phyloP scores from a whole-genome alignment of 2,888 invertebrate species.

The Hypsopygia costalis region DNA sequence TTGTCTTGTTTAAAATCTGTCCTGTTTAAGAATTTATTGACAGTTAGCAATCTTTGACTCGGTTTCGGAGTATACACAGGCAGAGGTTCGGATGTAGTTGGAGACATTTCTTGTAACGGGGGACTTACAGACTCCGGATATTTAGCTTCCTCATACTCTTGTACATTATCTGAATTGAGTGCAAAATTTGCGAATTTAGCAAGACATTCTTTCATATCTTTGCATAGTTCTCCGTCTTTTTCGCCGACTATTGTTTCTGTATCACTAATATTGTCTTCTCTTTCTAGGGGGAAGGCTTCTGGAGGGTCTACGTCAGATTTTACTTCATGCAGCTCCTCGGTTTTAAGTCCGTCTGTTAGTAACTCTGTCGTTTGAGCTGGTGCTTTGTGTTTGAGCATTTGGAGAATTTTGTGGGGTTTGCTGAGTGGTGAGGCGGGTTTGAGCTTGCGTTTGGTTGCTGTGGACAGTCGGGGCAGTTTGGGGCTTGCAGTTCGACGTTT shows the following conservation, averaged over 20 bases:
- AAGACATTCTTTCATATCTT: slow-evolving; percentile 66
- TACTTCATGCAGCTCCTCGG: slow-evolving; percentile 26
- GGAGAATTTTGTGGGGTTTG: slow-evolving; percentile 56
- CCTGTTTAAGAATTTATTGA: slow-evolving; percentile 49
- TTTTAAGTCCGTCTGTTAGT: slow-evolving; percentile 30
- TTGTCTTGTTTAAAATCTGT: slow-evolving; percentile 30
- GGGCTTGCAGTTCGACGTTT: slow-evolving; percentile 48
- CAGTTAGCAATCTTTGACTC: slow-evolving; percentile 46
- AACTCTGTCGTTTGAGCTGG: slow-evolving; percentile 32
- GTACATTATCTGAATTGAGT: slow-evolving; percentile 32
- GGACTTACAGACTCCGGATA: slow-evolving; percentile 67
- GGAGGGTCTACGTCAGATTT: slow-evolving; percentile 52
- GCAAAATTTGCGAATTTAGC: slow-evolving; percentile 65
- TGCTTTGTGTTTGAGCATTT: slow-evolving; percentile 56
- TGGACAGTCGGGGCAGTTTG: slow-evolving; percentile 39
- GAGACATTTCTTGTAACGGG: slow-evolving; percentile 68
- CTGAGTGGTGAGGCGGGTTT: slow-evolving; percentile 43
- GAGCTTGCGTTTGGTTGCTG: slow-evolving; percentile 55
- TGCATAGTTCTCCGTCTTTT: slow-evolving; percentile 42
- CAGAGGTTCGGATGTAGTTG: slow-evolving; percentile 51
- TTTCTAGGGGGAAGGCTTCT: slow-evolving; percentile 57
- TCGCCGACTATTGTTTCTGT: slow-evolving; percentile 58
- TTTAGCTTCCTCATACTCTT: slow-evolving; percentile 33
- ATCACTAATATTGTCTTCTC: slow-evolving; percentile 54
- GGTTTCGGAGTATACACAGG: slow-evolving; percentile 56